Percentiles rank a stretch among this genome's conserved stretches.
phyloP scores from a whole-genome alignment of 2,888 invertebrate species.

The Macaria notata region DNA sequence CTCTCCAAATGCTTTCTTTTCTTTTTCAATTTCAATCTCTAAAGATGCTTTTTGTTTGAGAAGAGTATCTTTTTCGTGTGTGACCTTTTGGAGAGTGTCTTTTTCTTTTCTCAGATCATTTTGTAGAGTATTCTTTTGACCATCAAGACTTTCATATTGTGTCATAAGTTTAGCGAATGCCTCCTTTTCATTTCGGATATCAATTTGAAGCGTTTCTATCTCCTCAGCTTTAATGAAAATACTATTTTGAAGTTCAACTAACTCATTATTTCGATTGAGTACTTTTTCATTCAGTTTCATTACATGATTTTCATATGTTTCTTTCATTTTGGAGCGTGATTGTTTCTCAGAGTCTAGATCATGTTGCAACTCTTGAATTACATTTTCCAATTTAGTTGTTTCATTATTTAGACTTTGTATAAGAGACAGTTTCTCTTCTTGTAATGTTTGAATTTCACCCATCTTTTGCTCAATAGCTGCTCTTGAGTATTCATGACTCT shows the following conservation, averaged over 20 bases:
- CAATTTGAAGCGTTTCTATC: slow-evolving; percentile 56
- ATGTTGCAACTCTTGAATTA: slow-evolving; percentile 49
- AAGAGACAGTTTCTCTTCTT: slow-evolving; percentile 65
- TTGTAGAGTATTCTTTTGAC: slow-evolving; percentile 9
- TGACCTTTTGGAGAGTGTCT: not conserved
- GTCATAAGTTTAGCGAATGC: slow-evolving; percentile 43
- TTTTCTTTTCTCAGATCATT: slow-evolving; percentile 6
- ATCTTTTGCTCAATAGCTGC: slow-evolving; percentile 55
- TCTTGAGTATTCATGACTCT: slow-evolving; percentile 51
- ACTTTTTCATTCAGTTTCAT: slow-evolving; percentile 71
- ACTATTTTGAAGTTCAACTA: slow-evolving; percentile 67
- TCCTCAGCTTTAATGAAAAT: slow-evolving; percentile 60
- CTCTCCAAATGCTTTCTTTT: not conserved
- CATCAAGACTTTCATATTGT: slow-evolving; percentile 46
- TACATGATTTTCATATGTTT: slow-evolving; percentile 59
- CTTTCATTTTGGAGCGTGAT: slow-evolving; percentile 55
- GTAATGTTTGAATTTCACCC: slow-evolving; percentile 61
- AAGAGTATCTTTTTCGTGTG: not conserved
- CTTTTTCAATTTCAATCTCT: not conserved
- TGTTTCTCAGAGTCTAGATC: slow-evolving; percentile 59
- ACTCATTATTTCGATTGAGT: slow-evolving; percentile 67
- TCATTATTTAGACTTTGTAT: slow-evolving; percentile 61
- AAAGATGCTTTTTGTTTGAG: slow-evolving; percentile 1
- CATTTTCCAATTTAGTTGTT: slow-evolving; percentile 54
- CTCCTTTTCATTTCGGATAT: slow-evolving; percentile 56